Base-by-base conservation (phyloP, 2,113 vertebrate genomes). In the Australoheros scitulus region DNA sequence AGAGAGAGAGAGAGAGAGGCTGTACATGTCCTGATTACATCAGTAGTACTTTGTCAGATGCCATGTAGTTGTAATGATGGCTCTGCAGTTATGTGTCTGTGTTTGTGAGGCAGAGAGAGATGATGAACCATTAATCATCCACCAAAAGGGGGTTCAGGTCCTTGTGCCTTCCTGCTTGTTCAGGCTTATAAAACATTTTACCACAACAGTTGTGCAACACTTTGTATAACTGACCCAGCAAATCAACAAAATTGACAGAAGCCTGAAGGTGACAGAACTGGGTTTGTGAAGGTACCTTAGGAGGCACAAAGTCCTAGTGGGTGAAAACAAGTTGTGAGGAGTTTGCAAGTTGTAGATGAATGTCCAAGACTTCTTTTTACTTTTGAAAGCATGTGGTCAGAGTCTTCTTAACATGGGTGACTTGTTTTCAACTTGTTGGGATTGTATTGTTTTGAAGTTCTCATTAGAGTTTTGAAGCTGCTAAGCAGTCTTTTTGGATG, bases 201-300 rank as follows among this genome's bases (percentile, higher is more conserved):
- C 38, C 38, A 63, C 20, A 79, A 58, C 58, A 22, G 77, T 90
- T 91, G 83, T 83, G 58, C 75, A 87, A 82, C 77, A n/a, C 10
- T 83, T 91, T 89, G 81, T 79, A 24, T 81, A 80, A 92, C 63
- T 76, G 85, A 81, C 77, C 88, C 63, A 43, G 18, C 8, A 5
- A 2, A 57, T 8, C 80, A 77, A 77, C 29, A 24, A 24, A 43
- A 26, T 22, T 38, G 26, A 10, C 41, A 50, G 15, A 50, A 43
- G 0, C 13, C 29, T 9, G 1, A 26, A 61, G 56, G 56, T 6
- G 29, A 8, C n/a, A 81, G 15, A 38, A 18, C 34, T 47, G n/a
- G 7, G 9, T 55, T 55, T 80, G 26, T 38, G n/a, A 0, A n/a
- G 32, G 57, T 64, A 29, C 26, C n/a, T 24, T 8, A 36, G n/a